Base-by-base conservation (phyloP, 2,113 vertebrate species). In the Oreotrochilus melanogaster region DNA sequence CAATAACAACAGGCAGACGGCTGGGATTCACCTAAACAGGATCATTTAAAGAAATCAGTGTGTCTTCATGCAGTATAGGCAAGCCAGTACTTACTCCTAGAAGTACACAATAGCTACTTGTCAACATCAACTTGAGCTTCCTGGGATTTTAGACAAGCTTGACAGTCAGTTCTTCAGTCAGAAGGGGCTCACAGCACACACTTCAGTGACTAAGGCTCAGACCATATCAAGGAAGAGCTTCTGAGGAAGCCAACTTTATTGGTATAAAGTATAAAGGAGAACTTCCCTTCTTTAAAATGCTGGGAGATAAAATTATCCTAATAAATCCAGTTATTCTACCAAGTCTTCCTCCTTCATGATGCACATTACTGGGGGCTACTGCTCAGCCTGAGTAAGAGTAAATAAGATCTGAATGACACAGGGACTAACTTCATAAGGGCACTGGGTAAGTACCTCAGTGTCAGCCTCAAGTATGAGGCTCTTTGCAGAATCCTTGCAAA, bases 1-100 rank as follows among this genome's bases (percentile, higher is more conserved):
- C 99, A 54, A 99, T 98, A 83, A 99, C 99, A 57, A 99, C 99
- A 19, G 99, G 99, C 91, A 99, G 98, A 91, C 99, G 99, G 97
- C 99, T 99, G 27, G 99, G 99, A 88, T 99, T 99, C 86, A 99
- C 99, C 99, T 99, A n/a, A 30, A 91, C 9, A 65, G 65, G 45
- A 83, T 69, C 35, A 79, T 69, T 91, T 50, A 27, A 25, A 89
- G 39, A 56, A 54, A 30, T 95, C 51, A 94, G 51, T 6, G 6
- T 58, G 64, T 2, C 79, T 47, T 51, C 35, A 82, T 1, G 3
- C n/a, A 83, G 42, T 42, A 61, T 1, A 69, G 31, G 22, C 50
- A 78, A 78, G 48, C n/a, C 78, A 88, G 12, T 10, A 23, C 7
- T 42, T 12, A 69, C 19, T 31, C 66, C 45, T 31, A 85, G 14